Conservation (phyloP, 2,888 invertebrate genomes). For the Macaria liturata region DNA sequence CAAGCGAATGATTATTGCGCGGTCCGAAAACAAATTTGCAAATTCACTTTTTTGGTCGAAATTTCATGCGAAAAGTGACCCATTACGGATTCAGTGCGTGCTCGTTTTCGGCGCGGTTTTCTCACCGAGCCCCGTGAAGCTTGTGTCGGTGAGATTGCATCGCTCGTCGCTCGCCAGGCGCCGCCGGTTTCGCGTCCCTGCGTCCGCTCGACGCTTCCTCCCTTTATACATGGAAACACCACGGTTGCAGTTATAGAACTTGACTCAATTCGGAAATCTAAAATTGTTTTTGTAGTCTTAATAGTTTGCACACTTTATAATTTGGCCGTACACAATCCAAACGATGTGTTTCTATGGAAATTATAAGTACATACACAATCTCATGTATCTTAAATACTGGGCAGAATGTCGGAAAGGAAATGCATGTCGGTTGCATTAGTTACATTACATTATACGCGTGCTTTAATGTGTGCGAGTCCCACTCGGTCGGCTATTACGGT, state of each 20-base stretch:
- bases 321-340: no score
- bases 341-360: no score
- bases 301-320: no score
- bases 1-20: slow-evolving; percentile 22
- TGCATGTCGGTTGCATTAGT: no score
- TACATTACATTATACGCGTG: slow-evolving; percentile 1
- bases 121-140: slow-evolving; percentile 54
- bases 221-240: slow-evolving; percentile 41
- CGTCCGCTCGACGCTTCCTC: slow-evolving; percentile 75
- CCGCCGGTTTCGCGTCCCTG: slow-evolving; percentile 60
- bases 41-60: slow-evolving; percentile 32
- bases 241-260: slow-evolving; percentile 13
- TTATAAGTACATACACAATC: no score
- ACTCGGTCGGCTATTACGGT: neutral
- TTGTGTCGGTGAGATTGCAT: slow-evolving; percentile 63
- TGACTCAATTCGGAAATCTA: neutral
- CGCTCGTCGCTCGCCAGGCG: slow-evolving; percentile 70
- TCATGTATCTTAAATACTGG: no score
- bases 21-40: slow-evolving; percentile 21
- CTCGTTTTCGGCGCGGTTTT: slow-evolving; percentile 63
- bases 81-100: slow-evolving; percentile 63
- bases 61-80: slow-evolving; percentile 53
- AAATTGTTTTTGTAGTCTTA: no score
- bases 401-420: no score
- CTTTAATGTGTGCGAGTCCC: slow-evolving; percentile 5